Evolutionary conservation across 2,888 invertebrate genomes (phyloP).

Genomic region (Drosophila borborema): DNA sequence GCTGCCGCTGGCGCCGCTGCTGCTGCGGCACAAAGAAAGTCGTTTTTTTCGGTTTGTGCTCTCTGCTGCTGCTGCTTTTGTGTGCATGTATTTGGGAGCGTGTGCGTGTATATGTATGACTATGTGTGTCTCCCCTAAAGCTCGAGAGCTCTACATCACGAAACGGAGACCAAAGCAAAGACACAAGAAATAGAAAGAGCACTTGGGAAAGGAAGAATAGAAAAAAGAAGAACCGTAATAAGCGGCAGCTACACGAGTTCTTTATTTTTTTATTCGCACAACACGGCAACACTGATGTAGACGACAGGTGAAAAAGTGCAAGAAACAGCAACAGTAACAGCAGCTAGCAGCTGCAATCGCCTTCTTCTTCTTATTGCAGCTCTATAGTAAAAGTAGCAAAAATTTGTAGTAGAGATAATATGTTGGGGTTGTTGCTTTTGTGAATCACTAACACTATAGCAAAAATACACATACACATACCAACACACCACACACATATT

Average conservation of each 20-base stretch:
- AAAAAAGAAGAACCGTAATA: constrained; percentile 26
- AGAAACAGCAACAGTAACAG: constrained; percentile 26
- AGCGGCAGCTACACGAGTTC: constrained; percentile 40
- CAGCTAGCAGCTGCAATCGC: constrained; percentile 48
- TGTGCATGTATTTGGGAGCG: constrained; percentile 49
- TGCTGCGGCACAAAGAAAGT: constrained; percentile 63
- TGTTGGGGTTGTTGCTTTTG: constrained; percentile 74
- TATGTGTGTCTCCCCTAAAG: constrained; percentile 54
- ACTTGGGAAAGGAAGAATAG: constrained; percentile 37
- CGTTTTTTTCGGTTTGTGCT: constrained; percentile 40
- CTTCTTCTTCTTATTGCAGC: constrained; percentile 31
- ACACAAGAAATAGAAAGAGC: constrained; percentile 52
- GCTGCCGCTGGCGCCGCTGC: constrained; percentile 49
- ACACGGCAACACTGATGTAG: constrained; percentile 55
- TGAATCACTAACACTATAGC: constrained; percentile 62
- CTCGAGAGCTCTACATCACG: constrained; percentile 60
- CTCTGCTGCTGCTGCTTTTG: constrained; percentile 43
- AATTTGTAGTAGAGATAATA: constrained; percentile 71
- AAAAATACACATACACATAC: constrained; percentile 12
- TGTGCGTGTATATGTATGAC: constrained; percentile 23
- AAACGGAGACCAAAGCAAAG: constrained; percentile 64
- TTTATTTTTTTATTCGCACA: constrained; percentile 31
- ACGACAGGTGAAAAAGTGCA: constrained; percentile 60
- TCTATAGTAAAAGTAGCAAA: constrained; percentile 64
- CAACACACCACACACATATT: constrained; percentile 13